phyloP scores from a whole-genome alignment of 2,888 invertebrate species.

The Ethmia dodecea region DNA sequence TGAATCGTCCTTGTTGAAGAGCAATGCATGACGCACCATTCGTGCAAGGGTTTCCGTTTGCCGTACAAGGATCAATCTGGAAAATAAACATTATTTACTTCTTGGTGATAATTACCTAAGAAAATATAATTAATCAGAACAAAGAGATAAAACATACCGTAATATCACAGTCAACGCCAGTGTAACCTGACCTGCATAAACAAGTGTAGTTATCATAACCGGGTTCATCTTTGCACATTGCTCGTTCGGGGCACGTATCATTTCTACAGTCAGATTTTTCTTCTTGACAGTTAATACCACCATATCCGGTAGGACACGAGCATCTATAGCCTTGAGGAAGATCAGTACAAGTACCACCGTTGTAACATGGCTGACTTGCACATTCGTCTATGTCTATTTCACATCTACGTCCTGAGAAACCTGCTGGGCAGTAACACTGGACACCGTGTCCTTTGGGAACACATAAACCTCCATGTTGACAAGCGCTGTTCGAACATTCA shows the following conservation, averaged over 20 bases:
- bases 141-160: slow-evolving; percentile 78
- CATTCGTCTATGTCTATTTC: slow-evolving; percentile 98
- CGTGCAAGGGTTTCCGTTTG: slow-evolving; percentile 92
- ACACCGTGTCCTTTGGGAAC: slow-evolving; percentile 92
- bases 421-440: slow-evolving; percentile 96
- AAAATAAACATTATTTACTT: slow-evolving; percentile 17
- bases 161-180: slow-evolving; percentile 93
- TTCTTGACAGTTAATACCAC: slow-evolving; percentile 96
- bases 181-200: slow-evolving; percentile 95
- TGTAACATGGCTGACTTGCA: slow-evolving; percentile 94
- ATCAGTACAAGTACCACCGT: slow-evolving; percentile 94
- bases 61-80: slow-evolving; percentile 93
- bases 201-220: slow-evolving; percentile 94
- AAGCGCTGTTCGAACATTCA: slow-evolving; percentile 91
- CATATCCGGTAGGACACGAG: slow-evolving; percentile 90
- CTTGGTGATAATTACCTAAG: neutral
- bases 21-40: slow-evolving; percentile 94
- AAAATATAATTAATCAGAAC: no score
- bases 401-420: slow-evolving; percentile 94
- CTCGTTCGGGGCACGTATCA: slow-evolving; percentile 95
- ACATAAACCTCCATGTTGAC: slow-evolving; percentile 94
- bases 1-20: slow-evolving; percentile 93
- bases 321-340: slow-evolving; percentile 95
- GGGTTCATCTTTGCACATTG: slow-evolving; percentile 97
- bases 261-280: slow-evolving; percentile 92